Evolutionary conservation across 2,113 vertebrate species (phyloP).

Genomic region (Ptilonorhynchus violaceus): DNA sequence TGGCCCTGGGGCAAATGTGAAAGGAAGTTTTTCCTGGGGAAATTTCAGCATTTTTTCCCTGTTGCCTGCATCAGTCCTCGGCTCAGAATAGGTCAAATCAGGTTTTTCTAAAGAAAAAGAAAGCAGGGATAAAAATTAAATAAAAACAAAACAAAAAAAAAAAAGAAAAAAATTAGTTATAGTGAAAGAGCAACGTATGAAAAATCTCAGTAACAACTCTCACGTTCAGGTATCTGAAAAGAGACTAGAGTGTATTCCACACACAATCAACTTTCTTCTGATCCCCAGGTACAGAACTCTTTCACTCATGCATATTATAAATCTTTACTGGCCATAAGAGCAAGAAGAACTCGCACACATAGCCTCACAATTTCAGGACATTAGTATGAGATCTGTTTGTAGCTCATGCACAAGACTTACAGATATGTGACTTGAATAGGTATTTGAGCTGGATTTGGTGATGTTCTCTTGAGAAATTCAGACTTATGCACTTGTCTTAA

Average conservation of each 20-base stretch:
- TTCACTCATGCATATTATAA: neutral
- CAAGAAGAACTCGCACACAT: neutral
- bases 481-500: neutral
- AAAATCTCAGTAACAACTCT: neutral
- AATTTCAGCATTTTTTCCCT: conserved; percentile 15
- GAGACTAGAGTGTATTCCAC: neutral
- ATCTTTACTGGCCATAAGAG: neutral
- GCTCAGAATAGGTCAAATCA: neutral
- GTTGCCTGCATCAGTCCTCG: neutral
- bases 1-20: neutral
- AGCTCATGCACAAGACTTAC: neutral
- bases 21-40: conserved; percentile 51
- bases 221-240: neutral
- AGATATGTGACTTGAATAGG: rapidly evolving
- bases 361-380: neutral
- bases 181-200: neutral
- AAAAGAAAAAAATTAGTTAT: neutral
- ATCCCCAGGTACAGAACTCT: neutral
- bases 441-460: neutral
- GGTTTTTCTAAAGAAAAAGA: conserved; percentile 35
- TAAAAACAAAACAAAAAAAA: neutral
- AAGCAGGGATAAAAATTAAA: neutral
- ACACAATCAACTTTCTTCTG: neutral
- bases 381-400: neutral
- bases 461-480: neutral